Conservation (phyloP, 1,140 invertebrate species). For the Liolophura sinensis region DNA sequence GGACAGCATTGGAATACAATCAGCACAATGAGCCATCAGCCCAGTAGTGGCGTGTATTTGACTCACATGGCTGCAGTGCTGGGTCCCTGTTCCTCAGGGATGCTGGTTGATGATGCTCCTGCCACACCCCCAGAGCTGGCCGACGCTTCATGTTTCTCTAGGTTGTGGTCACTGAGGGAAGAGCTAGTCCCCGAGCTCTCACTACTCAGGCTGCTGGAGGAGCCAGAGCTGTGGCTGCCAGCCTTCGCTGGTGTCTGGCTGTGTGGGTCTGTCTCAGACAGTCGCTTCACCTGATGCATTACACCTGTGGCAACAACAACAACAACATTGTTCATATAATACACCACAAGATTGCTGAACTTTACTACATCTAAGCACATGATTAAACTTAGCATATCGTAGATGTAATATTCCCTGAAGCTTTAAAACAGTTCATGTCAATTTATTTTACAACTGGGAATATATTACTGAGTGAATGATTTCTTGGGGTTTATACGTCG, state of each 20-base stretch:
- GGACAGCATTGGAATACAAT: constrained; percentile 13
- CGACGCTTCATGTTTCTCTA: constrained; percentile 18
- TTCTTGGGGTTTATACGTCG: too few species aligned
- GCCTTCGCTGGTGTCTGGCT: neutral
- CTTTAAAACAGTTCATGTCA: too few species aligned
- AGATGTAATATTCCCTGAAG: too few species aligned
- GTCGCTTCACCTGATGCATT: constrained; percentile 73
- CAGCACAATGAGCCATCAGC: constrained; percentile 2
- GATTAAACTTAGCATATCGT: too few species aligned
- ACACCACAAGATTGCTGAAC: neutral
- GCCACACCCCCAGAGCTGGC: constrained; percentile 9
- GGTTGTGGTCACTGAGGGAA: constrained; percentile 26
- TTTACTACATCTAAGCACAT: too few species aligned
- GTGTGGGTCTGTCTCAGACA: constrained; percentile 69
- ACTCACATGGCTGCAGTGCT: constrained; percentile 63
- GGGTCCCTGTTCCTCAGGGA: constrained; percentile 39
- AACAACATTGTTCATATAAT: neutral
- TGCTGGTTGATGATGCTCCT: constrained; percentile 19
- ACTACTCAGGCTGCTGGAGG: constrained; percentile 27
- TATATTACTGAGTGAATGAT: too few species aligned
- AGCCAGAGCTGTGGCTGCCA: constrained; percentile 14
- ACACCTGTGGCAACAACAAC: constrained; percentile 65
- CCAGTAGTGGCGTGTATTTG: constrained; percentile 4
- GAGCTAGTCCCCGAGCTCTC: constrained; percentile 32
- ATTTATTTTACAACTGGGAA: too few species aligned